phyloP scores from a whole-genome alignment of 2,797 vertebrate species.

The Pangasius mekongensis region DNA sequence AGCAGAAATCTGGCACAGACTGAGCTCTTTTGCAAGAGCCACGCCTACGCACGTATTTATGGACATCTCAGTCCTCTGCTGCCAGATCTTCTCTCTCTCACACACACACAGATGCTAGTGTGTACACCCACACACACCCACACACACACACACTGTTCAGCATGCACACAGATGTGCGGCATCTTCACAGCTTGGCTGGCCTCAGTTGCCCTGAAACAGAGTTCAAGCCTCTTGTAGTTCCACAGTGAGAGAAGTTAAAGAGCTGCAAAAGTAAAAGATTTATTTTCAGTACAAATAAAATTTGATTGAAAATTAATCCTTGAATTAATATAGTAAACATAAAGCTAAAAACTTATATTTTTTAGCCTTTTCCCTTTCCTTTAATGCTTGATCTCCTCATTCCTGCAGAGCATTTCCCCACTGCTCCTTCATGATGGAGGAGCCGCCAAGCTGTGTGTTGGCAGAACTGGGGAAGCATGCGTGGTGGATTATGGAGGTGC shows the following conservation, averaged over 20 bases:
- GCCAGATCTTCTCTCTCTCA: conserved; percentile 30
- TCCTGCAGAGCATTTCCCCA: neutral
- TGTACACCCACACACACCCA: conserved; percentile 9
- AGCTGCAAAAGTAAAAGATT: neutral
- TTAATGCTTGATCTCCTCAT: neutral
- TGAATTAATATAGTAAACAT: too few relatives aligned
- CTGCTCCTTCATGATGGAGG: conserved; percentile 18
- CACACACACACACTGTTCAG: conserved; percentile 31
- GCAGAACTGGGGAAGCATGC: conserved; percentile 24
- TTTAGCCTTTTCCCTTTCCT: neutral
- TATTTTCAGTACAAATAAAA: neutral
- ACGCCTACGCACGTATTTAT: conserved; percentile 50
- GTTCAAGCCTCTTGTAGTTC: neutral
- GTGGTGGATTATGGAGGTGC: conserved; percentile 43
- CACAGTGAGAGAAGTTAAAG: neutral
- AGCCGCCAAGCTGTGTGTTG: conserved; percentile 38
- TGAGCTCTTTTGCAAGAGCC: conserved; percentile 47
- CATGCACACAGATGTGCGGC: conserved; percentile 31
- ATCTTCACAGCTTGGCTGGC: conserved; percentile 4
- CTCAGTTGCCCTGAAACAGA: conserved; percentile 14
- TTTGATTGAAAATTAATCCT: too few relatives aligned
- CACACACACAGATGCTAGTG: neutral
- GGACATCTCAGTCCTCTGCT: conserved; percentile 38
- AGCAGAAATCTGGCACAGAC: conserved; percentile 43
- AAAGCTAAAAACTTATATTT: neutral